phyloP scores from a whole-genome alignment of 2,888 invertebrate genomes.

The Anoplius nigerrimus region DNA sequence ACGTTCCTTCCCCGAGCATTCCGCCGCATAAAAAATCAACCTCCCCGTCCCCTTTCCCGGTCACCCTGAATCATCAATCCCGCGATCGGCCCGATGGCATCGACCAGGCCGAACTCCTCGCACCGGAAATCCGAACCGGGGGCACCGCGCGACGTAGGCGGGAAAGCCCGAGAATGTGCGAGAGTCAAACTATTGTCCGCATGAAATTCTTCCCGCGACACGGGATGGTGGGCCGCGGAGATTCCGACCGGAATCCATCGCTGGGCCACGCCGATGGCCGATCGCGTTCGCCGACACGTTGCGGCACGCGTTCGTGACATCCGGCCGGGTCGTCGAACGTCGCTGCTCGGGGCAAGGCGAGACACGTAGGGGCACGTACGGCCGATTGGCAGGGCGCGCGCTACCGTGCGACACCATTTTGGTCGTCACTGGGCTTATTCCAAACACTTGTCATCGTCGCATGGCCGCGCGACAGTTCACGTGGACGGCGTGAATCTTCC shows the following conservation, averaged over 20 bases:
- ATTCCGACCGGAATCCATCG: no score
- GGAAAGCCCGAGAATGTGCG: conserved; percentile 34
- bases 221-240: no score
- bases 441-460: conserved; percentile 61
- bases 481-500: background rate
- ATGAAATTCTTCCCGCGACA: background rate
- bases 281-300: no score
- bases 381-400: conserved; percentile 47
- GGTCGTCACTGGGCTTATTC: conserved; percentile 50
- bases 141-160: conserved; percentile 39
- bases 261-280: no score
- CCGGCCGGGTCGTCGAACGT: no score
- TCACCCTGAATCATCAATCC: no score
- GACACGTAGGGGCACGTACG: background rate
- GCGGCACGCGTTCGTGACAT: no score
- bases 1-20: no score
- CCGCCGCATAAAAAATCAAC: no score
- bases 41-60: no score
- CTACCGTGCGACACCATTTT: conserved; percentile 67
- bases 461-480: background rate
- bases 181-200: background rate
- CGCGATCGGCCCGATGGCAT: no score
- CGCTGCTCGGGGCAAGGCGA: background rate
- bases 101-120: background rate
- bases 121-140: conserved; percentile 37